These are phyloP conservation scores for Gastrophryne carolinensis DNA, from an alignment of 2,797 vertebrate genomes.

Conservation along the genomic window DNA sequence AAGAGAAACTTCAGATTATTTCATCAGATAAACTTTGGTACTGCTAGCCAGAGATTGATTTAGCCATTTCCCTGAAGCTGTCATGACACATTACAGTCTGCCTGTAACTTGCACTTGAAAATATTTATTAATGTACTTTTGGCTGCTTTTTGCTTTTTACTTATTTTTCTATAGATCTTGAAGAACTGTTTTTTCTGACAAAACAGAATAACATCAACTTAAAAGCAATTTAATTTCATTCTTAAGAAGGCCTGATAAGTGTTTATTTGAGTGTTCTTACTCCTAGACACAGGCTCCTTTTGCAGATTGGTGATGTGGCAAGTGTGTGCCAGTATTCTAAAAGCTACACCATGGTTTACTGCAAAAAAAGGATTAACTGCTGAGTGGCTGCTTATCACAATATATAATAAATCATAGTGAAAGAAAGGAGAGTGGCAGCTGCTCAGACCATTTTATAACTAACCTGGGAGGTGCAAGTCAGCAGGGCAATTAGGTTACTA, in stretches of 20 bases:
- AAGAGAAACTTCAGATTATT: slow-evolving; percentile 26
- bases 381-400: too few relatives aligned
- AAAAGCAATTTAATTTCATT: slow-evolving; percentile 41
- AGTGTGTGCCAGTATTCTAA: too few relatives aligned
- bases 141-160: slow-evolving; percentile 39
- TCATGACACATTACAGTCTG: slow-evolving; percentile 48
- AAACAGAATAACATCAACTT: slow-evolving; percentile 30
- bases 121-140: slow-evolving; percentile 50
- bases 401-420: too few relatives aligned
- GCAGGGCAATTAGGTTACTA: too few relatives aligned
- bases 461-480: too few relatives aligned
- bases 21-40: slow-evolving; percentile 44
- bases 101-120: slow-evolving; percentile 44
- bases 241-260: background rate
- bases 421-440: too few relatives aligned
- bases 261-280: slow-evolving; percentile 8
- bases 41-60: slow-evolving; percentile 45
- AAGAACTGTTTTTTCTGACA: slow-evolving; percentile 42
- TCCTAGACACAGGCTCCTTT: background rate
- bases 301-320: too few relatives aligned
- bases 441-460: too few relatives aligned
- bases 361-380: too few relatives aligned
- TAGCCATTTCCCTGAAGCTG: slow-evolving; percentile 49
- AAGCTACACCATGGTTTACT: too few relatives aligned
- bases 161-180: slow-evolving; percentile 39